These are phyloP conservation scores for Pseudomyrmex concolor DNA, from an alignment of 1,140 invertebrate genomes.

Conservation along the genomic window DNA sequence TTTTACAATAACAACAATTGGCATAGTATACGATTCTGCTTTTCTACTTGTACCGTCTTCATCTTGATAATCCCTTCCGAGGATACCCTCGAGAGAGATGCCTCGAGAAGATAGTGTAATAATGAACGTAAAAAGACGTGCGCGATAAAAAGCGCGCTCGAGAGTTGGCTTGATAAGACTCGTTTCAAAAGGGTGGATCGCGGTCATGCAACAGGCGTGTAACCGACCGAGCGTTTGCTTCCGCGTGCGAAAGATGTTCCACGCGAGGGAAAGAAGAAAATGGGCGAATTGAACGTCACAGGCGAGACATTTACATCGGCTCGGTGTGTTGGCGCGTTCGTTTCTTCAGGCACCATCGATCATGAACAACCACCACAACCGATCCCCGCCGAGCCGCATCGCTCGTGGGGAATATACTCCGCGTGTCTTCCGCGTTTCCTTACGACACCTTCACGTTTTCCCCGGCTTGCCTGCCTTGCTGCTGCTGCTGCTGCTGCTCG, in stretches of 20 bases:
- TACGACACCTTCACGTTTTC: slow-evolving; percentile 56
- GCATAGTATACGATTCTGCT: background rate
- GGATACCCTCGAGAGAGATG: slow-evolving; percentile 18
- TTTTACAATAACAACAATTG: too few relatives aligned
- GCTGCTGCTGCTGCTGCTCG: slow-evolving; percentile 4
- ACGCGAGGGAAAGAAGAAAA: slow-evolving; percentile 52
- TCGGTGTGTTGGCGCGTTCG: slow-evolving; percentile 28
- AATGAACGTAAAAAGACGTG: slow-evolving; percentile 35
- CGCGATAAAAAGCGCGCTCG: slow-evolving; percentile 54
- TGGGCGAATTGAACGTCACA: slow-evolving; percentile 60
- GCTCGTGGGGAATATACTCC: slow-evolving; percentile 10
- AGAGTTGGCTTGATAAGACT: slow-evolving; percentile 50
- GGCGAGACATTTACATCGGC: slow-evolving; percentile 58
- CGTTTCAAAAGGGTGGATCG: slow-evolving; percentile 38
- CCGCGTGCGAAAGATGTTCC: slow-evolving; percentile 42
- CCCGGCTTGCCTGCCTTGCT: background rate
- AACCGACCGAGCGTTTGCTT: slow-evolving; percentile 29
- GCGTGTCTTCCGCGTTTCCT: slow-evolving; percentile 51
- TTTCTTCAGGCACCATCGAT: slow-evolving; percentile 59
- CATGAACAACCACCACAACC: slow-evolving; percentile 42
- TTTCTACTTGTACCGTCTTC: slow-evolving; percentile 8
- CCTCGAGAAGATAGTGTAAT: slow-evolving; percentile 24
- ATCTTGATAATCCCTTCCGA: slow-evolving; percentile 13
- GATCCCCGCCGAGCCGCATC: slow-evolving; percentile 47
- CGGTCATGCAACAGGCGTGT: slow-evolving; percentile 18